phyloP scores from a whole-genome alignment of 2,113 vertebrate species.

The Turnix velox region DNA sequence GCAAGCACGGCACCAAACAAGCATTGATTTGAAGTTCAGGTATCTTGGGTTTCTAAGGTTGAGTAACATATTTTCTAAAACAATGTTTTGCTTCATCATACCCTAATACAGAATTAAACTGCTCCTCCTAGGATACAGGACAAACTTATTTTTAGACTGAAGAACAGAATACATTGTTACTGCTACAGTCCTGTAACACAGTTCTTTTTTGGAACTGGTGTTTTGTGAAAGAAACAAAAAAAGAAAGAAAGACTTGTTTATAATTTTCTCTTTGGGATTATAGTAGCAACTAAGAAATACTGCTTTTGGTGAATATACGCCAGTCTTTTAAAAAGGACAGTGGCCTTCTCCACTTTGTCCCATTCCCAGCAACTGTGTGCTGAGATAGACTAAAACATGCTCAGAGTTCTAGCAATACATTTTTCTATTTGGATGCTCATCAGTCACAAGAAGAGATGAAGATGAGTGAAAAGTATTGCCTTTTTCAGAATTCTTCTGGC shows the following conservation, averaged over 20 bases:
- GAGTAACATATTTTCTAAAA: background rate
- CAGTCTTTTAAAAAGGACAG: slow-evolving; percentile 48
- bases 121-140: background rate
- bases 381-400: slow-evolving; percentile 65
- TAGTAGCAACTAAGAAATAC: slow-evolving; percentile 44
- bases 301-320: slow-evolving; percentile 6
- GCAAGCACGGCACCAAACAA: background rate
- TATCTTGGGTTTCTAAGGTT: background rate
- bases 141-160: background rate
- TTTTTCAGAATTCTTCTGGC: slow-evolving; percentile 36
- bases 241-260: background rate
- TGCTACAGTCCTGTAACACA: background rate
- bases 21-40: background rate
- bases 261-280: slow-evolving; percentile 14
- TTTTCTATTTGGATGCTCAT: background rate
- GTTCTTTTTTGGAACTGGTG: background rate
- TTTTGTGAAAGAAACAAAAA: background rate
- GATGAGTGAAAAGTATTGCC: slow-evolving; percentile 45
- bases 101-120: background rate
- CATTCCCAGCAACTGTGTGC: slow-evolving; percentile 5
- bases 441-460: slow-evolving; percentile 39
- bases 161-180: background rate
- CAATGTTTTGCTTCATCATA: background rate
- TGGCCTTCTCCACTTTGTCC: slow-evolving; percentile 10
- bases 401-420: slow-evolving; percentile 28